Base-by-base conservation (phyloP, 2,888 invertebrate genomes). In the Ichneumoninae sp. region DNA sequence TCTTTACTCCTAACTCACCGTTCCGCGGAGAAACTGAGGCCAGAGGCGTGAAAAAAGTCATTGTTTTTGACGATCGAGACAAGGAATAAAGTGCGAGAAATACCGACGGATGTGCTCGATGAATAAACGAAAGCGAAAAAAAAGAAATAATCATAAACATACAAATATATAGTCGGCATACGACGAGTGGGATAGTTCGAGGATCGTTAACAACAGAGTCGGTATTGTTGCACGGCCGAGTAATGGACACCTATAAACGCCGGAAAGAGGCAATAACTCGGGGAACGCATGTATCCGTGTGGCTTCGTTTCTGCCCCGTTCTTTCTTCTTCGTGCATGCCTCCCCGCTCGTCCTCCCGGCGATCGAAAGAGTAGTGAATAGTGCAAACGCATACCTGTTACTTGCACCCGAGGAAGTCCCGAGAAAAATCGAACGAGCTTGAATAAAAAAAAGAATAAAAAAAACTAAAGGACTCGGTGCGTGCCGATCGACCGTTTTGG, bases 251-350 rank as follows among this genome's bases (percentile, higher is more conserved):
- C 90, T 90, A 89, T 89, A 88, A 90, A 89, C 88, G 87, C 90
- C 91, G 91, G 91, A 91, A 91, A 91, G 90, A 89, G 84, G 89
- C 90, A 90, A 91, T 91, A 91, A 91, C 90, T 91, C 89, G 77
- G 70, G 83, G 89, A 47, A 47, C 44, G 44, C 44, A 88, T 86
- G 88, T 88, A 89, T 90, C 89, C 89, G 88, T 84, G 85, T 83
- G 84, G 44, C 47, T 47, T 54, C 72, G 26, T 57, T 40, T 52
- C 36, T 81, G 75, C 75, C 69, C 33, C 60, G 52, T 52, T 78
- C 76, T 65, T 66, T 68, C 71, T 83, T 83, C 85, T 86, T 87
- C 84, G 60, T 84, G 85, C 82, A 87, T 80, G 85, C 7, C 10
- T 40, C 40, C 10, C 40, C 40, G 10, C 40, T 83, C 84, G 87